Conservation (phyloP, 2,888 invertebrate genomes). For the Hipparchia semele region DNA sequence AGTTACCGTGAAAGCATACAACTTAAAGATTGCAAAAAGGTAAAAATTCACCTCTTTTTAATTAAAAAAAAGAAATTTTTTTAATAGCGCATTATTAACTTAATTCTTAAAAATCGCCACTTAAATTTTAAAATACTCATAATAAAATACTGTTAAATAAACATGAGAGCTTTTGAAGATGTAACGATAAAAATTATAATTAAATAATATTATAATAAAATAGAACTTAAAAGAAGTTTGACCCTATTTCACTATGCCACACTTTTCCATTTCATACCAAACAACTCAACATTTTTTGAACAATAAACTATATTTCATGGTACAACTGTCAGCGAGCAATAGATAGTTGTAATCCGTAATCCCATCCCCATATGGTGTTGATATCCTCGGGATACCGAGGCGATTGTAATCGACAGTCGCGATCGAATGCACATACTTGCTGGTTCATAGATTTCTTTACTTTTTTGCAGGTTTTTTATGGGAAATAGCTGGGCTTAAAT, state of each 20-base stretch:
- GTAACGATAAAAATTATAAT: too few species aligned
- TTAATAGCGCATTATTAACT: too few species aligned
- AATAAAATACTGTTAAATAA: too few species aligned
- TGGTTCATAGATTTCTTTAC: background rate
- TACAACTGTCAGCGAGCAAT: conserved; percentile 61
- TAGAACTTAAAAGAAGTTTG: background rate
- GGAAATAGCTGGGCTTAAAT: too few species aligned
- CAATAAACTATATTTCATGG: conserved; percentile 61
- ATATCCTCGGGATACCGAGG: conserved; percentile 37
- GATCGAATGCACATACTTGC: background rate
- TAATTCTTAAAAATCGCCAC: too few species aligned
- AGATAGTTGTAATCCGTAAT: conserved; percentile 67
- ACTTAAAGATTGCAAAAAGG: too few species aligned
- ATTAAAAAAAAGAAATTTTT: too few species aligned
- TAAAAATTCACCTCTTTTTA: too few species aligned
- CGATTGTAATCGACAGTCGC: conserved; percentile 14
- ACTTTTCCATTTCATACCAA: background rate
- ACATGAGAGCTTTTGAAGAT: background rate
- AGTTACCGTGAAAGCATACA: background rate
- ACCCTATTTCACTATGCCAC: background rate
- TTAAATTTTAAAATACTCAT: too few species aligned
- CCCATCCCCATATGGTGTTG: conserved; percentile 72
- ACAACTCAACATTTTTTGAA: conserved; percentile 28
- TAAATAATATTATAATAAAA: background rate
- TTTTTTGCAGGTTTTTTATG: background rate